Percentiles rank a stretch among this genome's conserved stretches.
Conservation (phyloP, 2,113 vertebrate genomes). For the Scytalopus superciliaris region DNA sequence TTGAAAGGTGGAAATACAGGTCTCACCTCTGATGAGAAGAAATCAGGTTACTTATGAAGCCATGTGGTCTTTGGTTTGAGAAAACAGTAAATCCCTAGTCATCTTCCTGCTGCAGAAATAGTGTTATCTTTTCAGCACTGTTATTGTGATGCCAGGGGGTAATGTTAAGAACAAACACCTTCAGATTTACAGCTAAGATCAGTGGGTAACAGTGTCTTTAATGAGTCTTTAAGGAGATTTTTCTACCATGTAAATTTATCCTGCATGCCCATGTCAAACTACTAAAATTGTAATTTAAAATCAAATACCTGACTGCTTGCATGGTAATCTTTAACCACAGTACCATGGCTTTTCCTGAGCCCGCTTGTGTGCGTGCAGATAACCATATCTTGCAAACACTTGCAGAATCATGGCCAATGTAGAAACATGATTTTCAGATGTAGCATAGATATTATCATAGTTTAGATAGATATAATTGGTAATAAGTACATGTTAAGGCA, state of each 20-base stretch:
- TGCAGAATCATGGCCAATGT: background rate
- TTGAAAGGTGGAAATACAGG: background rate
- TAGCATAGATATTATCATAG: background rate
- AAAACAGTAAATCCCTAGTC: background rate
- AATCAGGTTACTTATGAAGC: background rate
- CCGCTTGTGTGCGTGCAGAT: background rate
- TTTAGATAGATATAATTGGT: background rate
- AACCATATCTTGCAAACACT: background rate
- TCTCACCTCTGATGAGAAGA: background rate
- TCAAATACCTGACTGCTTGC: background rate
- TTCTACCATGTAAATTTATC: background rate
- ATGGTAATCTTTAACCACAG: background rate
- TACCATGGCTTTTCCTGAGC: background rate
- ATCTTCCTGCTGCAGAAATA: background rate
- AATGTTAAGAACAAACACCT: background rate
- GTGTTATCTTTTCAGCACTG: background rate
- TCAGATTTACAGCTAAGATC: background rate
- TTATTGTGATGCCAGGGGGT: background rate
- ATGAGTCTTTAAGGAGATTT: background rate
- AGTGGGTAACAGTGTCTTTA: background rate
- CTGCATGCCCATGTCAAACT: background rate
- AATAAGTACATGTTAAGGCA: background rate
- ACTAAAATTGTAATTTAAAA: background rate
- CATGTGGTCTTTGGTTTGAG: background rate
- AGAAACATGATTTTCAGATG: background rate